phyloP scores from a whole-genome alignment of 2,113 vertebrate species.

The Rhagologus leucostigma region DNA sequence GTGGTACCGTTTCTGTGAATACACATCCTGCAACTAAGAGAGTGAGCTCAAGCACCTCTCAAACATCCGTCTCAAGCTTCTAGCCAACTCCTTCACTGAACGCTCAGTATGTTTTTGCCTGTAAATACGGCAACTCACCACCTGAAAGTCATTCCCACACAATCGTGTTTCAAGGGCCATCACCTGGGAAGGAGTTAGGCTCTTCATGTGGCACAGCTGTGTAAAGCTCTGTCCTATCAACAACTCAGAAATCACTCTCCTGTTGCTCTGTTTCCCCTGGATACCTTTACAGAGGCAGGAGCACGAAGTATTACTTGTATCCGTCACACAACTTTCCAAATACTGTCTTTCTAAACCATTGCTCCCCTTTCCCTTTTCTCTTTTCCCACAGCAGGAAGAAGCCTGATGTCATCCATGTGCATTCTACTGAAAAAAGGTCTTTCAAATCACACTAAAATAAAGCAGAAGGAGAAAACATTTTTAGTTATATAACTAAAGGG shows the following conservation, averaged over 20 bases:
- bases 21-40: fast-evolving
- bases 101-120: fast-evolving
- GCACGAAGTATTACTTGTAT: background rate
- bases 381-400: background rate
- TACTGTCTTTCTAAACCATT: background rate
- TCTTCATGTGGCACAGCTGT: background rate
- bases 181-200: background rate
- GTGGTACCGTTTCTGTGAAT: background rate
- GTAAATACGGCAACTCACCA: background rate
- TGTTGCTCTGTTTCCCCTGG: background rate
- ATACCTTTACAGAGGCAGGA: background rate
- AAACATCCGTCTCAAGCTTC: background rate
- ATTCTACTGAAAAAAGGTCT: background rate
- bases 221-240: background rate
- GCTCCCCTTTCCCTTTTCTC: no score
- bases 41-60: background rate
- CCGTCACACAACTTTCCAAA: background rate
- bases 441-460: background rate
- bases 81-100: background rate
- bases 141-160: background rate
- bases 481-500: slow-evolving; percentile 25
- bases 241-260: background rate
- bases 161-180: background rate
- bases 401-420: background rate
- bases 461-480: background rate